These are phyloP conservation scores for Agrochola circellaris DNA, from an alignment of 2,888 invertebrate species.

Conservation along the genomic window DNA sequence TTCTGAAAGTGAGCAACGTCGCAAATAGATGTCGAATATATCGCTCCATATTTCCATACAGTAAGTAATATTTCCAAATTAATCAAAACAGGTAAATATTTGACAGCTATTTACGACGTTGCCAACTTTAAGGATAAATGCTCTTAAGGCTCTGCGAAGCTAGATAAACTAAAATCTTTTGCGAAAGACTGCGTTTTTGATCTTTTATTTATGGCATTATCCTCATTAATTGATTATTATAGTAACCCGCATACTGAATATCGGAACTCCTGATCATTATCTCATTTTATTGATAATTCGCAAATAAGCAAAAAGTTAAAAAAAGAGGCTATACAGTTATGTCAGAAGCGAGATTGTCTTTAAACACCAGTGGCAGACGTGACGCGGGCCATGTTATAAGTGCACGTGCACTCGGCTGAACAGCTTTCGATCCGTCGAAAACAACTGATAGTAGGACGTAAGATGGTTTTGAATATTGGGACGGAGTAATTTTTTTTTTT, in stretches of 20 bases:
- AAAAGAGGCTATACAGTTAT: slow-evolving; percentile 5
- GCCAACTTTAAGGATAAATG: too few relatives aligned
- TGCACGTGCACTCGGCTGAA: slow-evolving; percentile 38
- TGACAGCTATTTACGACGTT: too few relatives aligned
- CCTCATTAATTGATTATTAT: neutral
- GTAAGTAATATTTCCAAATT: too few relatives aligned
- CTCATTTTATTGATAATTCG: neutral
- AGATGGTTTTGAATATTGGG: neutral
- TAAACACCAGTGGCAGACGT: slow-evolving; percentile 51
- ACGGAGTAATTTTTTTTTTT: neutral
- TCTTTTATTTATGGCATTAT: neutral
- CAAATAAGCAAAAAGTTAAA: neutral
- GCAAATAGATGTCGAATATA: too few relatives aligned
- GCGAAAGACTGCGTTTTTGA: neutral
- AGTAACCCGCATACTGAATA: neutral
- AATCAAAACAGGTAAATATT: too few relatives aligned
- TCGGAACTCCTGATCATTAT: neutral
- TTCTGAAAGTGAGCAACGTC: too few relatives aligned
- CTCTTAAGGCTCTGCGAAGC: neutral
- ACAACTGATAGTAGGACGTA: slow-evolving; percentile 8
- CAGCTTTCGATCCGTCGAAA: slow-evolving; percentile 41
- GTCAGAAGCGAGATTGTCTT: slow-evolving; percentile 16
- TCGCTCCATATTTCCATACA: too few relatives aligned
- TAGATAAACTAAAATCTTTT: too few relatives aligned
- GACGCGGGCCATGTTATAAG: slow-evolving; percentile 57